Evolutionary conservation across 2,797 vertebrate species (phyloP), one percentile per base, ranked within the genome.

Genomic region (Decapterus maruadsi): DNA sequence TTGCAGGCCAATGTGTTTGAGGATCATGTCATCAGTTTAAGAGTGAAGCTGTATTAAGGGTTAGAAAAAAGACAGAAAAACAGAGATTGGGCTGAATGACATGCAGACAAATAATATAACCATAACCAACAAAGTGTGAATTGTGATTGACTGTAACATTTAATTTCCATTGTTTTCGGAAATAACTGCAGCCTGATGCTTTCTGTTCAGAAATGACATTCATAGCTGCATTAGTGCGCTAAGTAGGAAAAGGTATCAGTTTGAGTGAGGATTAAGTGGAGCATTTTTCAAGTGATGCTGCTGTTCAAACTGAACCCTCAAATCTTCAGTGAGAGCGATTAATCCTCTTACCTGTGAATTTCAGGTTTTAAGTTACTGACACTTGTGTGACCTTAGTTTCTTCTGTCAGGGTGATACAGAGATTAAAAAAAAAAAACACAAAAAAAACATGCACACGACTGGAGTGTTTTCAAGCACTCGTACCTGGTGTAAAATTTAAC

Each of bases 291-390:
- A 43, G 55, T 55, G 22, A 63, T 19, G 13, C 13, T 53, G 10
- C 68, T 67, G 1, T 29, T 78, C 57, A 67, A 63, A 55, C n/a
- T 43, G 20, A 50, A 43, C 48, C 46, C n/a, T 31, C n/a, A 31
- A 29, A 51, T 62, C 20, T 38, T 62, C n/a, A 0, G 78, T 76
- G 57, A 58, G 22, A 56, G 11, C 34, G 60, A 64, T 75, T 78
- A 53, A 68, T 65, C 29, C 34, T 62, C 71, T 81, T 29, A 59
- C 20, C 13, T 72, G 57, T 50, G 14, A 65, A 51, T 0, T 1
- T 36, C 45, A 53, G 29, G 51, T 36, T 43, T 43, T 43, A 16
- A 43, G 14, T 14, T 14, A 43, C 42, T 42, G 40, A 13, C 40
- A 42, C 11, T 36, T 36, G 8, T 36, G 34, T 36, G 34, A 36